Evolutionary conservation across 2,888 invertebrate species (phyloP).

Genomic region (Vesta saturnalis): DNA sequence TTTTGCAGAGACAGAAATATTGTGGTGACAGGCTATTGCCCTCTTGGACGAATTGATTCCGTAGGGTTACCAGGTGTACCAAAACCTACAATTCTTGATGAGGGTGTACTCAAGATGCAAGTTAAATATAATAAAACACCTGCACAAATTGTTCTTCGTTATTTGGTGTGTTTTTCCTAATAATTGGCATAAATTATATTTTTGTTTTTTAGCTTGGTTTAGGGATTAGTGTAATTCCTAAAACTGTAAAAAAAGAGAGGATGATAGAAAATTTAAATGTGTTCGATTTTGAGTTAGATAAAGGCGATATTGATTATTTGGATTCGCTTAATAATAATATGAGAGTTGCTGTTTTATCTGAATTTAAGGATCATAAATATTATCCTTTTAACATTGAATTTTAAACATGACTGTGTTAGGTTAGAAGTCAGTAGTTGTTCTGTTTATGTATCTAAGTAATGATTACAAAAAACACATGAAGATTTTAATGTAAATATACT

Average conservation of each 20-base stretch:
- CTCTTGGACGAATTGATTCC: conserved; percentile 73
- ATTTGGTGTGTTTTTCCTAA: conserved; percentile 71
- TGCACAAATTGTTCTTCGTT: conserved; percentile 71
- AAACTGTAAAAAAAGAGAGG: conserved; percentile 79
- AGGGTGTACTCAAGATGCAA: conserved; percentile 65
- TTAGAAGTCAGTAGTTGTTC: no score
- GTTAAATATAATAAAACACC: conserved; percentile 71
- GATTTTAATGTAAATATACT: no score
- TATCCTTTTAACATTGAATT: conserved; percentile 57
- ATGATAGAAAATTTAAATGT: conserved; percentile 78
- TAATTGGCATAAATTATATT: background rate
- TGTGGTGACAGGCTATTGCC: conserved; percentile 76
- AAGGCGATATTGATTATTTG: conserved; percentile 74
- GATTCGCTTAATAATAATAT: conserved; percentile 77
- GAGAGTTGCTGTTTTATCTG: conserved; percentile 62
- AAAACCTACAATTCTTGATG: conserved; percentile 66
- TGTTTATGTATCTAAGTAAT: no score
- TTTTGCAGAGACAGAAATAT: conserved; percentile 75
- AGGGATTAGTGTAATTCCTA: conserved; percentile 74
- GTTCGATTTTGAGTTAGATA: conserved; percentile 76
- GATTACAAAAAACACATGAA: no score
- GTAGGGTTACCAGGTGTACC: conserved; percentile 62
- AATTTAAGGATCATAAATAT: conserved; percentile 56
- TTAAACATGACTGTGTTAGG: no score
- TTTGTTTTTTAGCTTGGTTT: conserved; percentile 51